A percentile compares a stretch with the other conserved stretches of the same genome.
These are phyloP conservation scores for Eulacestoma nigropectus DNA, from an alignment of 2,113 vertebrate genomes.

Conservation along the genomic window DNA sequence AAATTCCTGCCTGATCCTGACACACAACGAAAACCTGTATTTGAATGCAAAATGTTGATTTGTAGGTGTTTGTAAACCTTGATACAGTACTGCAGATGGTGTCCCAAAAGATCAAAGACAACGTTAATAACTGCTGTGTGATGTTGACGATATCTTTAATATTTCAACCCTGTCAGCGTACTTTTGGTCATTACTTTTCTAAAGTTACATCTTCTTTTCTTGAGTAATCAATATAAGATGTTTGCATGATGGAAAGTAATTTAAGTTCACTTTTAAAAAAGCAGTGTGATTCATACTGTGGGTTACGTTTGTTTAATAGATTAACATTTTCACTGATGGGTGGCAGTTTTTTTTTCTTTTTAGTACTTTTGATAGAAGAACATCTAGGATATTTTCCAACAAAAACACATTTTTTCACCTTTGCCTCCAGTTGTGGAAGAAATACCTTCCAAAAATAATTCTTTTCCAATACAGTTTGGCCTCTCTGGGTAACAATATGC, in stretches of 20 bases:
- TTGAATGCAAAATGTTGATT: neutral
- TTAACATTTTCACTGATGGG: neutral
- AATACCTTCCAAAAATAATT: neutral
- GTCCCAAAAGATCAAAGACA: slow-evolving; percentile 16
- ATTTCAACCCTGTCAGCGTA: neutral
- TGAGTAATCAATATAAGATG: slow-evolving; percentile 24
- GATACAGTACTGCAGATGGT: neutral
- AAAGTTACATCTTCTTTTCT: slow-evolving; percentile 4
- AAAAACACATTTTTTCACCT: neutral
- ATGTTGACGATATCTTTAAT: neutral
- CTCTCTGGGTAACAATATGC: neutral
- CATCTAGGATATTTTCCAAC: neutral
- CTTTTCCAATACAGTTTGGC: slow-evolving; percentile 10
- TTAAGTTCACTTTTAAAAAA: neutral
- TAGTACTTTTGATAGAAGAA: neutral
- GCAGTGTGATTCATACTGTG: neutral
- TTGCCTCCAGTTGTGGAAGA: slow-evolving; percentile 9
- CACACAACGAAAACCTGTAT: neutral
- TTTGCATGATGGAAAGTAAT: slow-evolving; percentile 51
- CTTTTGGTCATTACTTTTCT: slow-evolving; percentile 33
- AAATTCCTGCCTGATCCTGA: neutral
- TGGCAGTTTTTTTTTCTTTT: slow-evolving; percentile 25
- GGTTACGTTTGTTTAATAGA: slow-evolving; percentile 11
- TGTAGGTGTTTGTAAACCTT: neutral
- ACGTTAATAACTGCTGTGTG: neutral